Conservation (phyloP, 2,113 vertebrate species). For the Solenodon paradoxus region DNA sequence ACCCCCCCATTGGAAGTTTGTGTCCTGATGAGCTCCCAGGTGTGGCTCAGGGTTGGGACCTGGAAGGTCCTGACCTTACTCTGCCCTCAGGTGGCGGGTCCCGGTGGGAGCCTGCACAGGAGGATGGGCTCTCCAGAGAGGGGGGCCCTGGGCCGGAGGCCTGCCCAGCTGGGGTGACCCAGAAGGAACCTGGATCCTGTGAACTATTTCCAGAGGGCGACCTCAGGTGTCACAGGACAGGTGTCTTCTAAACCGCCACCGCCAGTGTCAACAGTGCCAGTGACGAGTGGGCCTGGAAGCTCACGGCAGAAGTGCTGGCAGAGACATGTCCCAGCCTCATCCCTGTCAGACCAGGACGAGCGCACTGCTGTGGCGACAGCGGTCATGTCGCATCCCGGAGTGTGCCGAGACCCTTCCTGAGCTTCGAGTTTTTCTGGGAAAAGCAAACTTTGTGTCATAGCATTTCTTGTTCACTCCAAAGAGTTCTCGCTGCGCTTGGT, state of each 20-base stretch:
- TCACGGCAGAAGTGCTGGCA: background rate
- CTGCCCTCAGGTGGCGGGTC: background rate
- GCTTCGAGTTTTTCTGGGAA: background rate
- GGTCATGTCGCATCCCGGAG: background rate
- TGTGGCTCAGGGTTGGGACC: background rate
- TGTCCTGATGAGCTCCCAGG: background rate
- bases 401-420: background rate
- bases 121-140: no score
- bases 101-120: background rate
- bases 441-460: background rate
- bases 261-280: no score
- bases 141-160: no score
- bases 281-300: background rate
- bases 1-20: background rate
- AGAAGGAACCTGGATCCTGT: background rate
- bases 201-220: no score
- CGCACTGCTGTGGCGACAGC: background rate
- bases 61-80: background rate
- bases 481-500: background rate
- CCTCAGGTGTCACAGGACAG: background rate
- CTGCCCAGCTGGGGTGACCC: no score
- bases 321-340: fast-evolving
- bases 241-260: no score
- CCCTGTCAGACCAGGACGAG: background rate
- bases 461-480: fast-evolving